Conservation (phyloP, 2,113 vertebrate species). For the Takifugu bimaculatus region DNA sequence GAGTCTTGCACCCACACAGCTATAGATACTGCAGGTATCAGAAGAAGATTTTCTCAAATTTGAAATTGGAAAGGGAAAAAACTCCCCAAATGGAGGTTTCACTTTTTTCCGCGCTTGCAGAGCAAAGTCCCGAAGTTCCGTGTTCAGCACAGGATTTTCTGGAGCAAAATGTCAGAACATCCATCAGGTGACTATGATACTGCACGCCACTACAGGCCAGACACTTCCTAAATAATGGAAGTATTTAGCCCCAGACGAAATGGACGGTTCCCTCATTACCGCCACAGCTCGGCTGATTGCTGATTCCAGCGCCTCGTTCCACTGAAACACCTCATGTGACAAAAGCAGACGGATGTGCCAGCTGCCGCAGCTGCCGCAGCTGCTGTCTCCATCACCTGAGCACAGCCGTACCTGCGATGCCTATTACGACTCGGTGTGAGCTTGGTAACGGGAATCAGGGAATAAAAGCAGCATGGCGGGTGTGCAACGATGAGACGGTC, state of each 20-base stretch:
- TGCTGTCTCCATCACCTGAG: constrained; percentile 9
- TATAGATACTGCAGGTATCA: constrained; percentile 1
- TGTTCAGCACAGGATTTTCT: background rate
- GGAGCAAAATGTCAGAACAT: background rate
- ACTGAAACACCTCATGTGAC: background rate
- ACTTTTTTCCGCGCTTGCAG: no score
- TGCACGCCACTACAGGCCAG: no score
- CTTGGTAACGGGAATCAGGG: background rate
- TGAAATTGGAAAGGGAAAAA: no score
- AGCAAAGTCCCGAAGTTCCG: no score
- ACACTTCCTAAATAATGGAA: no score
- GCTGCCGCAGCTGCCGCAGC: constrained; percentile 20
- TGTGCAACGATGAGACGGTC: background rate
- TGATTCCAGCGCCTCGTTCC: background rate
- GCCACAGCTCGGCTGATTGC: background rate
- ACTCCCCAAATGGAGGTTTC: no score
- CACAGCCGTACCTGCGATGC: constrained; percentile 2
- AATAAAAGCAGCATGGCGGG: background rate
- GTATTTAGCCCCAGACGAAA: no score
- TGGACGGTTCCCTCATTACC: background rate
- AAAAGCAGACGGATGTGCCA: constrained; percentile 1
- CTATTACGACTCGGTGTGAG: constrained; percentile 1
- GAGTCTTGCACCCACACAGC: constrained; percentile 5
- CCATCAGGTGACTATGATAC: no score
- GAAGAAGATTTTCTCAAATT: no score